Evolutionary conservation across 64 coral and sea anemone genomes (phyloP).

Genomic region (Astreopora myriophthalma): DNA sequence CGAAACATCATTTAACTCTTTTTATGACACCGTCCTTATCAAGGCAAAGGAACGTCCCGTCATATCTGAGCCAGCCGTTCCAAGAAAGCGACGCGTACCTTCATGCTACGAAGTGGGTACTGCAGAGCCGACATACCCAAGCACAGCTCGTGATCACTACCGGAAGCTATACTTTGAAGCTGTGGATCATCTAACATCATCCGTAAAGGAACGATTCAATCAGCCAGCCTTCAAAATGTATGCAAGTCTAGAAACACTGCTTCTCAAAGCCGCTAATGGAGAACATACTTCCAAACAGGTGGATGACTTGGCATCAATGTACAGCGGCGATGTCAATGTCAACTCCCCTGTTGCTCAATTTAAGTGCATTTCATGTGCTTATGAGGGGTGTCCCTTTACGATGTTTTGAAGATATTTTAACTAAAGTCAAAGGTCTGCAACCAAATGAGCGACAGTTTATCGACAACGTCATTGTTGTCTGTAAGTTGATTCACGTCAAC

Average conservation of each 20-base stretch:
- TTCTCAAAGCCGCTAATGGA: constrained; percentile 33
- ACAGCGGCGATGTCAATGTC: constrained; percentile 16
- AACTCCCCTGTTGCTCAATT: constrained; percentile 51
- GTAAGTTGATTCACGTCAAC: not conserved
- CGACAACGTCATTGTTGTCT: not conserved
- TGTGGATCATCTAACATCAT: constrained; percentile 23
- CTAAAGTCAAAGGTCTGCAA: not conserved
- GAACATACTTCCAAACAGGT: constrained; percentile 26
- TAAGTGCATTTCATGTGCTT: constrained; percentile 47
- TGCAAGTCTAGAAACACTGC: constrained; percentile 31
- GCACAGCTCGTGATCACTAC: constrained; percentile 24
- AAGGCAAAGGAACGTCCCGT: constrained; percentile 53
- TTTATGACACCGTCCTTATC: constrained; percentile 26
- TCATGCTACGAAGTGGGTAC: constrained; percentile 4
- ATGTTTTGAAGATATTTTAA: not conserved
- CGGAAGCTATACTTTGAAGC: constrained; percentile 58
- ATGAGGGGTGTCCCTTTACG: not conserved
- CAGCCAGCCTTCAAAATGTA: constrained; percentile 36
- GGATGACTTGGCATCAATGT: not conserved
- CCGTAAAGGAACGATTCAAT: constrained; percentile 46
- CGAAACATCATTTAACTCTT: constrained; percentile 41
- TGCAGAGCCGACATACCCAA: constrained; percentile 4
- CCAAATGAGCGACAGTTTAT: not conserved
- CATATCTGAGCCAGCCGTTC: constrained; percentile 39
- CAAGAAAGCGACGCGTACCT: constrained; percentile 35